Evolutionary conservation across 1,140 invertebrate genomes (phyloP), one percentile per base, ranked within the genome.

Genomic region (Habropoda laboriosa): DNA sequence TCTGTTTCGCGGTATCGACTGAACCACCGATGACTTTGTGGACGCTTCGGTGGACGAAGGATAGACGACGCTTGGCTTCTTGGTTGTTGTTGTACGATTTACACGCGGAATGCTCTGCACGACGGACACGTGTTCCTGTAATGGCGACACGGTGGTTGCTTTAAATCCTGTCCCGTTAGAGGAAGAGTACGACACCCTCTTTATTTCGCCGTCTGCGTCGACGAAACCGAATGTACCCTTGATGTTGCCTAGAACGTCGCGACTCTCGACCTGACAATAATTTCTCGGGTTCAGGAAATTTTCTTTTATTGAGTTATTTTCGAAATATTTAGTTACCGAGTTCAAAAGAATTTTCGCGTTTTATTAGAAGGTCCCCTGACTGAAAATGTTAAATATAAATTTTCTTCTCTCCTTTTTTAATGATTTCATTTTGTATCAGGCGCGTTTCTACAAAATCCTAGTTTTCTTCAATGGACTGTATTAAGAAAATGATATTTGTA

Each of bases 211-310:
- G 81, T 95, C 94, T 51, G 95, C 95, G 88, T 97, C 97, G 47
- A 97, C 94, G 91, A 96, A 98, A 70, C 97, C 97, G 91, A 97
- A 98, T 45, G 96, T 97, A 60, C 97, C 97, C 89, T 97, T 97
- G 51, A 97, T 96, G 88, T 97, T 96, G 30, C 97, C 97, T 79
- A 95, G 92, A 35, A 96, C 95, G 89, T 96, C 96, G 74, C 96
- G 93, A 82, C 96, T 97, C 92, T 97, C 97, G 73, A 97, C 96
- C 92, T 93, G 84, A 77, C 78, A 92, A 75, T 60, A n/a, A 81
- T 72, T 76, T 40, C 51, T 60, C 27, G 16, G 53, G 18, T 79
- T 83, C 70, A 85, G 47, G 7, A 24, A 24, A 13, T 24, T 16
- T 13, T 38, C 58, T 21, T 40, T 21, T 21, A 3, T 16, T 38